Evolutionary conservation across 2,797 vertebrate genomes (phyloP).

Genomic region (Leucoraja ocellata): DNA sequence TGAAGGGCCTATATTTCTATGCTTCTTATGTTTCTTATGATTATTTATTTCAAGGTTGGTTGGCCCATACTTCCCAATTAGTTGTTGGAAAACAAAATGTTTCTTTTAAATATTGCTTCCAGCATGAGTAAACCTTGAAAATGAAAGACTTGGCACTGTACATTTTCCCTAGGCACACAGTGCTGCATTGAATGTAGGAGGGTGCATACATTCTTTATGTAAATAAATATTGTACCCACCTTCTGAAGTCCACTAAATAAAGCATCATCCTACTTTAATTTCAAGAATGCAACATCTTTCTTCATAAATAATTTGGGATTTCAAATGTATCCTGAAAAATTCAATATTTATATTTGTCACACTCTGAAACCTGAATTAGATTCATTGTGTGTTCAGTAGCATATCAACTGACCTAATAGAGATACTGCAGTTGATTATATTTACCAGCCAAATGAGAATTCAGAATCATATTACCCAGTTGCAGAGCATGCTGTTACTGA

Average conservation of each 20-base stretch:
- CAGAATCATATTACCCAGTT: background rate
- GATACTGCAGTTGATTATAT: no score
- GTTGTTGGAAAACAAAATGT: background rate
- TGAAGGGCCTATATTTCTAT: no score
- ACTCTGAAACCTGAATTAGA: background rate
- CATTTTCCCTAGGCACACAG: background rate
- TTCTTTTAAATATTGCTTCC: background rate
- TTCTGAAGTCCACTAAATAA: background rate
- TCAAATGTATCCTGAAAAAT: background rate
- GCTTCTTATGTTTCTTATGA: background rate
- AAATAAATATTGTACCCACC: background rate
- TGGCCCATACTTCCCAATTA: no score
- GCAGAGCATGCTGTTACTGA: background rate
- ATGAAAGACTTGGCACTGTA: background rate
- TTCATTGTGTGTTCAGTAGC: background rate
- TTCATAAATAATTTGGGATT: background rate
- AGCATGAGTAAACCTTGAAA: background rate
- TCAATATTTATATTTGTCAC: background rate
- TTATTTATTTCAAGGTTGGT: background rate
- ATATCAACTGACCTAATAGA: background rate
- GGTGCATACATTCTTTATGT: no score
- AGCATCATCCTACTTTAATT: background rate
- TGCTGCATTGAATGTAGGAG: background rate
- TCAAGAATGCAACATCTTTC: background rate
- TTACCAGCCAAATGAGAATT: background rate